Percentiles rank a stretch among this genome's conserved stretches.
Evolutionary conservation across 2,888 invertebrate species (phyloP).

Genomic region (Rotaria macrura): DNA sequence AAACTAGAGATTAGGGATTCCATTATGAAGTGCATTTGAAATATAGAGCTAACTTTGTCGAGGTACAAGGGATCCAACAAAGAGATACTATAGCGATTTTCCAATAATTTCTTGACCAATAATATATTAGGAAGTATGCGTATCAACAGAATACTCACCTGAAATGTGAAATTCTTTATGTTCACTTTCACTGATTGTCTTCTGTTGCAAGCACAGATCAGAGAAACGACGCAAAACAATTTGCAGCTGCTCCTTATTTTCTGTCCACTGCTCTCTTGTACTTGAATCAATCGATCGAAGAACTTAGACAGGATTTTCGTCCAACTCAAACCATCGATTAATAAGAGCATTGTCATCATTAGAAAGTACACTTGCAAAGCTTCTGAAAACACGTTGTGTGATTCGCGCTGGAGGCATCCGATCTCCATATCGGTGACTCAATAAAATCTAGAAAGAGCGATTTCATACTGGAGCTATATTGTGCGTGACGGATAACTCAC

Average conservation of each 20-base stretch:
- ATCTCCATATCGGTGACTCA: constrained; percentile 30
- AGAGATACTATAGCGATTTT: too few species aligned
- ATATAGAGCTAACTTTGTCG: too few species aligned
- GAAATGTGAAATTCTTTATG: constrained; percentile 39
- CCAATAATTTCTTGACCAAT: too few species aligned
- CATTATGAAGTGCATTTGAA: too few species aligned
- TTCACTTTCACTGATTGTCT: constrained; percentile 38
- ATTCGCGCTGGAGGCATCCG: constrained; percentile 23
- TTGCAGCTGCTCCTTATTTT: constrained; percentile 38
- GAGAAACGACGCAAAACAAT: constrained; percentile 36
- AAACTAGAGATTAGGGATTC: too few species aligned
- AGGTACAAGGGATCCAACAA: too few species aligned
- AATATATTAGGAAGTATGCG: too few species aligned
- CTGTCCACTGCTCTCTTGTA: constrained; percentile 37
- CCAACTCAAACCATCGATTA: constrained; percentile 39
- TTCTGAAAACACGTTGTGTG: not conserved
- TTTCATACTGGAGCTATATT: too few species aligned
- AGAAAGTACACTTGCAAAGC: not conserved
- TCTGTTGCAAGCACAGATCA: constrained; percentile 39
- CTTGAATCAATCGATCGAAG: constrained; percentile 34
- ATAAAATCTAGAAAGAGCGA: not conserved
- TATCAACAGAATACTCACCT: too few species aligned
- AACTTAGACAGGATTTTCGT: constrained; percentile 42
- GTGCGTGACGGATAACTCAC: not conserved
- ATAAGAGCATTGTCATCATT: not conserved